These are phyloP conservation scores for Aphis gossypii DNA, from an alignment of 1,140 invertebrate species.

Conservation along the genomic window DNA sequence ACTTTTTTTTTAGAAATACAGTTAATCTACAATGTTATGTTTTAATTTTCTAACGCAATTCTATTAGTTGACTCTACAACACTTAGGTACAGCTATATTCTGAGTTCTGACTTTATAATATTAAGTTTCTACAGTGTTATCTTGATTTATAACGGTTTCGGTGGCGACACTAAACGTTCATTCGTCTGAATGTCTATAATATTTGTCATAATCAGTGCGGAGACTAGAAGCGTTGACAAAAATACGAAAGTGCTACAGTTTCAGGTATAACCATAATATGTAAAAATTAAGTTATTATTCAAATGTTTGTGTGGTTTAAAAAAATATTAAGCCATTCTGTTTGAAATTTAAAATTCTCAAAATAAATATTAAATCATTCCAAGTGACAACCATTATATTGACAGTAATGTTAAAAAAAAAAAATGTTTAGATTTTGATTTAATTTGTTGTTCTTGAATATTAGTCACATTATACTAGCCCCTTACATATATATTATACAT, in stretches of 20 bases:
- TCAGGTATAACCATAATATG: not conserved
- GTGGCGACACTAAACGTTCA: conserved; percentile 3
- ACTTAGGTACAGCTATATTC: not conserved
- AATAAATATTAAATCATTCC: not conserved
- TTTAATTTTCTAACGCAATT: not conserved
- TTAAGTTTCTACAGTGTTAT: not conserved
- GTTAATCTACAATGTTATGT: not conserved
- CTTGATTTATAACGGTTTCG: conserved; percentile 3
- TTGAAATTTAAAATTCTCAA: not conserved
- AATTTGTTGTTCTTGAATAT: no score
- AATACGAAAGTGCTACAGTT: not conserved
- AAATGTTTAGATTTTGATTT: no score
- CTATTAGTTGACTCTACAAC: not conserved
- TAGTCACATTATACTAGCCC: no score
- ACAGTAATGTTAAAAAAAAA: not conserved
- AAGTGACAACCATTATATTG: not conserved
- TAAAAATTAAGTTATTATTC: not conserved
- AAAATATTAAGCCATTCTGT: not conserved
- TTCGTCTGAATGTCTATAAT: not conserved
- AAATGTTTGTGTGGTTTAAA: not conserved
- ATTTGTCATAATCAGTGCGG: not conserved
- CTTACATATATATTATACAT: no score
- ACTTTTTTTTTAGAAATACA: not conserved
- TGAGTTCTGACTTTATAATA: not conserved
- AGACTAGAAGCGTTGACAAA: not conserved